A percentile compares a stretch with the other conserved stretches of the same genome.
These are phyloP conservation scores for Phocoena sinus DNA, from an alignment of 2,113 vertebrate genomes.

Conservation along the genomic window DNA sequence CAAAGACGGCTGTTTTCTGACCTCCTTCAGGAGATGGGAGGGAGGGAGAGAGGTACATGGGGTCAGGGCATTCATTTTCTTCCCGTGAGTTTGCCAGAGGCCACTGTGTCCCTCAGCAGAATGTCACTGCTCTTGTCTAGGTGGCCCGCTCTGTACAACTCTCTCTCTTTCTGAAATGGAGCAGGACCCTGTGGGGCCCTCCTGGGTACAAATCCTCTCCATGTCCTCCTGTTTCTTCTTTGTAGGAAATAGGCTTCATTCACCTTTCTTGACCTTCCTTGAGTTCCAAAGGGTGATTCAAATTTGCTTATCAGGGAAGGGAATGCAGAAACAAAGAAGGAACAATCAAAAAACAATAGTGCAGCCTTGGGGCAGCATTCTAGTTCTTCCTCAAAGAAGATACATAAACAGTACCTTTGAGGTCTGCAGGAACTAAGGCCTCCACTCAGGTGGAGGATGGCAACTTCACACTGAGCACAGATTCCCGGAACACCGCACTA, in stretches of 20 bases:
- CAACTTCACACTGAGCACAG: no score
- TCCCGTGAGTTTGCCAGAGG: not conserved
- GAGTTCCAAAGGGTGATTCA: not conserved
- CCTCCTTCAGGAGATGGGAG: not conserved
- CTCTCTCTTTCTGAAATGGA: not conserved
- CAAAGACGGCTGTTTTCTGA: not conserved
- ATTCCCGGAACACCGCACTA: no score
- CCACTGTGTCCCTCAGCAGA: not conserved
- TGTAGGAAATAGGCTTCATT: not conserved
- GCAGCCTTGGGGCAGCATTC: accelerated
- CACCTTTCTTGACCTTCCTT: not conserved
- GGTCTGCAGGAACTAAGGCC: no score
- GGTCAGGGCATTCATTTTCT: not conserved
- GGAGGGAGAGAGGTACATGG: not conserved
- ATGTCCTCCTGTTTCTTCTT: not conserved
- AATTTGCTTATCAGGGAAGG: not conserved
- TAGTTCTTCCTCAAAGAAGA: not conserved
- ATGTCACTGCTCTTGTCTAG: not conserved
- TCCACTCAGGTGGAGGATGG: no score
- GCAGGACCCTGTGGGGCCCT: not conserved
- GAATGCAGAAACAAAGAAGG: not conserved
- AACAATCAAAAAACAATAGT: not conserved
- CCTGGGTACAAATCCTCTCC: not conserved
- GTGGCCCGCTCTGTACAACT: not conserved
- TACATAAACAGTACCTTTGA: not conserved